Base-by-base conservation (phyloP, 2,797 vertebrate genomes). In the Mus caroli region DNA sequence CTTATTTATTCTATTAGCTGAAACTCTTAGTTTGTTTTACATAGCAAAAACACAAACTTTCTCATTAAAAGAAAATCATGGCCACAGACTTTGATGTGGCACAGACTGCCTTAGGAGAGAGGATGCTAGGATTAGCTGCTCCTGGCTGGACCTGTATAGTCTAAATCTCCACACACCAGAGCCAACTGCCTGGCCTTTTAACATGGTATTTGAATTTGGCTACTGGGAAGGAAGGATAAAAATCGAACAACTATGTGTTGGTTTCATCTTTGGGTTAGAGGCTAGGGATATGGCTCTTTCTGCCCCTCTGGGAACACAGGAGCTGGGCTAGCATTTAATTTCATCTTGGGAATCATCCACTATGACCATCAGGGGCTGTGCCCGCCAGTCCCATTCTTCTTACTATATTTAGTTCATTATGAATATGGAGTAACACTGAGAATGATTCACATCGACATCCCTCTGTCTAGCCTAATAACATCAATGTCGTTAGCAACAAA, bases 401-500 rank as follows among this genome's bases (percentile, higher is more conserved):
- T 98, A 98, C 99, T 99, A 99, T 99, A 99, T 99, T 99, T 99
- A 99, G 99, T 99, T 98, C 99, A 98, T 99, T 99, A 99, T 99
- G 98, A 99, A 99, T 99, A 99, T 99, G 99, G 98, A 99, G 98
- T 98, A 99, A 98, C 94, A 77, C 95, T 99, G 99, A 99, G 99
- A 99, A 99, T 99, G 99, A 99, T 99, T 99, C 98, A 98, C 98
- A 98, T 98, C 97, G 99, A 99, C 99, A 99, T 98, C 98, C 96
- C 98, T 99, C 99, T 99, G 99, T 99, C 99, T 98, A 94, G 99
- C 99, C 95, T 97, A 98, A 99, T 99, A 99, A 99, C 97, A n/a
- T 99, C 99, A 99, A 98, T 95, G 98, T 97, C 97, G 97, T 98
- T 98, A 97, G 97, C 88, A 90, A 94, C 97, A 94, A 95, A 79